Evolutionary conservation across 2,797 vertebrate species (phyloP).

Genomic region (Choloepus didactylus): DNA sequence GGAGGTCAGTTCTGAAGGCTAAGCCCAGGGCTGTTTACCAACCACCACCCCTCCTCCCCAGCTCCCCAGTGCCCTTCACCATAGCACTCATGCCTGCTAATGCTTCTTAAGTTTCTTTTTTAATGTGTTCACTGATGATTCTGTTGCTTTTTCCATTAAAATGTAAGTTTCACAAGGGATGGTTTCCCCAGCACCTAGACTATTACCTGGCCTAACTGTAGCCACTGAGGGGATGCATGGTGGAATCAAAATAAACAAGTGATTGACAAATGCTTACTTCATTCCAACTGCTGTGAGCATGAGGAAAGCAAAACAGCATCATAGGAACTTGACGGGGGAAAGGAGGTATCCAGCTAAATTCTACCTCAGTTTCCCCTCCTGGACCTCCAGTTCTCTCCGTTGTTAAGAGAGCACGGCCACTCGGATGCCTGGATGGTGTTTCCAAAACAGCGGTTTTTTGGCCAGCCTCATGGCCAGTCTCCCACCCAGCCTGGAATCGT

Average conservation of each 20-base stretch:
- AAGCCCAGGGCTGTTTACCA: neutral
- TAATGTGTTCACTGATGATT: neutral
- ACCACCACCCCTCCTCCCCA: neutral
- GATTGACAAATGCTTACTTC: neutral
- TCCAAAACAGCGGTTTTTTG: neutral
- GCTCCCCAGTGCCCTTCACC: neutral
- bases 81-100: neutral
- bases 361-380: neutral
- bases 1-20: neutral
- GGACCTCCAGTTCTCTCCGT: neutral
- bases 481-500: neutral
- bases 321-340: neutral
- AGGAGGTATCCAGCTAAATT: neutral
- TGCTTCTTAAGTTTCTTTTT: neutral
- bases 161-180: neutral
- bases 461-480: neutral
- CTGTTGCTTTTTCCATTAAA: neutral
- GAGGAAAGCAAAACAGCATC: neutral
- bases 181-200: neutral
- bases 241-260: neutral
- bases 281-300: neutral
- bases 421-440: neutral
- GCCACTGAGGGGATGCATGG: rapidly evolving
- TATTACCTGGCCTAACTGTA: neutral
- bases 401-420: neutral